Base-by-base conservation (phyloP, 2,888 invertebrate genomes). In the Thysanoteuthis rhombus region DNA sequence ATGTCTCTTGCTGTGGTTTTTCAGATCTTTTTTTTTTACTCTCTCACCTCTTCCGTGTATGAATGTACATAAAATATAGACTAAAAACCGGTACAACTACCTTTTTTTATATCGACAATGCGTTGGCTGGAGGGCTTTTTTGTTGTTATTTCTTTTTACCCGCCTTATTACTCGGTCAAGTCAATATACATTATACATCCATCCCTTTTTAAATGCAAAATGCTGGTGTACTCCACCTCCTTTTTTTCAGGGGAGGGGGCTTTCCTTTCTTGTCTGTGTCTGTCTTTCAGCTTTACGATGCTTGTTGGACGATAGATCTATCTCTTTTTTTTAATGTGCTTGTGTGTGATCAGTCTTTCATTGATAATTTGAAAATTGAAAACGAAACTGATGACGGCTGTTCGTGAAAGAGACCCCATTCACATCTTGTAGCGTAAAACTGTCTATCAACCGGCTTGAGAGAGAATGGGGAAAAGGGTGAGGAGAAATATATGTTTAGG, bases 361-460 rank as follows among this genome's bases (percentile, higher is more conserved):
- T 75, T 75, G n/a, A n/a, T 75, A 36, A 75, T n/a, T 12, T 75
- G 75, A 36, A 75, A 75, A 75, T n/a, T 75, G 75, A 75, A 75
- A 75, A 75, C 75, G 75, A 75, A 75, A 75, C n/a, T 75, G n/a
- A n/a, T n/a, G n/a, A 75, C n/a, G 75, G n/a, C 36, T 36, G 75
- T n/a, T 36, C n/a, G 75, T 75, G 4, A 12, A 75, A n/a, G n/a
- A 75, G 36, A 4, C 75, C 75, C 75, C 75, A 75, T 75, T 75
- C 75, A 75, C 75, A 75, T 75, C 75, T 75, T 75, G 75, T 75
- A n/a, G 75, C n/a, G 75, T 75, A 75, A 75, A n/a, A n/a, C 75
- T n/a, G n/a, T n/a, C 0, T 16, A 75, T 36, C 75, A n/a, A 75
- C 75, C 75, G 75, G 75, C 75, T 75, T n/a, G n/a, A n/a, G n/a